Evolutionary conservation across 2,888 invertebrate species (phyloP), one percentile per base, ranked within the genome.

Genomic region (Oxyteleia sp.): DNA sequence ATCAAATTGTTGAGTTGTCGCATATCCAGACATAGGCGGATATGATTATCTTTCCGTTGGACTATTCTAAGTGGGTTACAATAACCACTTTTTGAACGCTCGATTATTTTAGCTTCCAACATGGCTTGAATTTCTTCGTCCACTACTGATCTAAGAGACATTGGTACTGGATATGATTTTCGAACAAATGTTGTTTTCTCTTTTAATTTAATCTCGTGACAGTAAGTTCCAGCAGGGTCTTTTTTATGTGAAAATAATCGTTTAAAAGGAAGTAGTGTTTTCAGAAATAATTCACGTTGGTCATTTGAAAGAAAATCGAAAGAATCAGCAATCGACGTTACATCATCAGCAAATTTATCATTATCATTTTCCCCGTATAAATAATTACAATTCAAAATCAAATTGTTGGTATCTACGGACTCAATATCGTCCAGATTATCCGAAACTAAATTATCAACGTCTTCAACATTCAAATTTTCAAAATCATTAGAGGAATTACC

Each of bases 11-110:
- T 90, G 10, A 90, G 35, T 55, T 71, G 80, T 7, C 90, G 51
- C 0, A 90, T 90, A 75, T 91, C 90, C 20, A 90, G 61, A 74
- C 90, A 88, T 15, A 91, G 66, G 8, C 90, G 61, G 1, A 90
- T 75, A 2, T 82, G 68, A 0, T 88, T 88, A 68, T 91, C 89
- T 23, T 89, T 88, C 47, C 91, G 91, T 16, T 81, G 51, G 0
- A 88, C 87, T 10, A 88, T n/a, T n/a, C n/a, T n/a, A n/a, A n/a
- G n/a, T n/a, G n/a, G n/a, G n/a, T n/a, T n/a, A n/a, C n/a, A n/a
- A n/a, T n/a, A n/a, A n/a, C n/a, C n/a, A n/a, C n/a, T n/a, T n/a
- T n/a, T n/a, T n/a, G n/a, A n/a, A n/a, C 88, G 15, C 41, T 82
- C 78, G 1, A 74, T 82, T 4, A 82, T 69, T 0, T 88, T 89